Percentiles rank a stretch among this genome's conserved stretches.
phyloP scores from a whole-genome alignment of 2,113 vertebrate species.

The Chelonoidis abingdonii region DNA sequence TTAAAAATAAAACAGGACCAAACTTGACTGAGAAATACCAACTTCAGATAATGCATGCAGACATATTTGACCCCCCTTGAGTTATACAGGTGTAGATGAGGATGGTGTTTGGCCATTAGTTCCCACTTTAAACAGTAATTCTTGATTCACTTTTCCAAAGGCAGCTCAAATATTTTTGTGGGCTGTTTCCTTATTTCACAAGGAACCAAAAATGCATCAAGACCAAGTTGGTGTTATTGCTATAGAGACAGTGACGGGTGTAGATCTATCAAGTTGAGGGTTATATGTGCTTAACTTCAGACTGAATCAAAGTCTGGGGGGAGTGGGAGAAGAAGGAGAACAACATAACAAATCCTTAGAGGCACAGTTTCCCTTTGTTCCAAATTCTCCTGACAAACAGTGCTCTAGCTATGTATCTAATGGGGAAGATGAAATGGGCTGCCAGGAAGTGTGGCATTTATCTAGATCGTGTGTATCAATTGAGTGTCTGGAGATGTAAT shows the following conservation, averaged over 20 bases:
- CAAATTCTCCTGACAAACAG: background rate
- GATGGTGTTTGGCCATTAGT: background rate
- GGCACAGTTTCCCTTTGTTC: accelerated
- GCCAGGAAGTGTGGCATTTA: background rate
- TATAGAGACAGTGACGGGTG: background rate
- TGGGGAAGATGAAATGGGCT: accelerated
- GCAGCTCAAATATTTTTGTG: background rate
- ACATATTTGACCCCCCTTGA: background rate
- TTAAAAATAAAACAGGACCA: background rate
- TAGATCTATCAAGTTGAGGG: accelerated
- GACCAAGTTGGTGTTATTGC: accelerated
- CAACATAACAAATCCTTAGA: accelerated
- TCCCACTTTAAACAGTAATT: background rate
- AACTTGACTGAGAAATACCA: background rate
- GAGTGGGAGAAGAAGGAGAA: accelerated
- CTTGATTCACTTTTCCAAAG: background rate
- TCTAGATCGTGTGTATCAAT: accelerated
- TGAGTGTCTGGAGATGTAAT: accelerated
- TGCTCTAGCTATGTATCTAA: accelerated
- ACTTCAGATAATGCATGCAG: background rate
- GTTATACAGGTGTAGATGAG: background rate
- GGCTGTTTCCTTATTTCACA: background rate
- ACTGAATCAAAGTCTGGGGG: background rate
- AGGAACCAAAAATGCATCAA: background rate
- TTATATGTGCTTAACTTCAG: accelerated